phyloP scores from a whole-genome alignment of 2,113 vertebrate genomes.

The Triplophysa rosa region DNA sequence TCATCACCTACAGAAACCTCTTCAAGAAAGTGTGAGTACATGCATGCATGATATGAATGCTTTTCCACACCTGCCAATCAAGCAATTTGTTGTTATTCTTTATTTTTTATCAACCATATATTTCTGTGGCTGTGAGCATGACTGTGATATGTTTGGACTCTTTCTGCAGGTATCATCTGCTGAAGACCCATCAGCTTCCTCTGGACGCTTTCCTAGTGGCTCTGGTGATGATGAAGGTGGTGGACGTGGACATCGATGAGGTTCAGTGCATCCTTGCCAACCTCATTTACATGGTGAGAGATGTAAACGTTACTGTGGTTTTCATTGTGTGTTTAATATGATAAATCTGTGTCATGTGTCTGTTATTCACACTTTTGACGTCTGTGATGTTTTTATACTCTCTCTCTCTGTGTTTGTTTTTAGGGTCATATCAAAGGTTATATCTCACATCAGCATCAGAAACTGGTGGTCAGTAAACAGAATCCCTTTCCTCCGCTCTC shows the following conservation, averaged over 20 bases:
- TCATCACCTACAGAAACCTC: constrained; percentile 97
- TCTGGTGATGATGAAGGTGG: constrained; percentile 90
- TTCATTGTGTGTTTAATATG: no score
- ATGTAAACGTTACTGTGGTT: no score
- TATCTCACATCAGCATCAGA: constrained; percentile 98
- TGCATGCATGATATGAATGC: background rate
- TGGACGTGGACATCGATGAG: constrained; percentile 92
- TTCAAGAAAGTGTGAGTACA: constrained; percentile 96
- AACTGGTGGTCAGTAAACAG: constrained; percentile 97
- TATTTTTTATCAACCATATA: no score
- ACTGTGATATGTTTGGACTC: no score
- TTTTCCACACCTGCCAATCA: background rate
- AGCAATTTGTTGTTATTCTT: no score
- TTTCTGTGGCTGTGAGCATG: no score
- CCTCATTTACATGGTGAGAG: constrained; percentile 91
- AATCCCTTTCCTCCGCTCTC: constrained; percentile 93
- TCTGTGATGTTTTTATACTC: no score
- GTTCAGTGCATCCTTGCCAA: constrained; percentile 96
- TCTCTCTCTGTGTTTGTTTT: constrained; percentile 16
- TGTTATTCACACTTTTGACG: no score
- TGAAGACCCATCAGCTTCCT: constrained; percentile 91
- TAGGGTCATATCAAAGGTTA: constrained; percentile 99
- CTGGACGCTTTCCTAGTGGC: constrained; percentile 91
- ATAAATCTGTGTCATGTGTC: no score
- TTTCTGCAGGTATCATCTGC: constrained; percentile 81